Evolutionary conservation across 2,113 vertebrate species (phyloP).

Genomic region (Pedionomus torquatus): DNA sequence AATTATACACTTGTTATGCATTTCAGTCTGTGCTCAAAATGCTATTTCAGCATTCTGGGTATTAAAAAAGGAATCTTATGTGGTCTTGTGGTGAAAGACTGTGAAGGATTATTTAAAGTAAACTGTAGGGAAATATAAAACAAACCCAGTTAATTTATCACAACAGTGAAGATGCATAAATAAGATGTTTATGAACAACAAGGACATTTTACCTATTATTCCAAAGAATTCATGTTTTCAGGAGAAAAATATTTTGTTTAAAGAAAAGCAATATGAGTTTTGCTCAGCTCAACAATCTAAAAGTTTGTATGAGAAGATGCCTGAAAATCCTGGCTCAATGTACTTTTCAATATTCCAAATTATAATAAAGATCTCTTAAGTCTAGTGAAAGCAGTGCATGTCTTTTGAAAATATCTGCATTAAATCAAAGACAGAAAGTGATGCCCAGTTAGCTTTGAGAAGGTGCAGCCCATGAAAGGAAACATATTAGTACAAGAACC

Average conservation of each 20-base stretch:
- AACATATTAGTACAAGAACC: not conserved
- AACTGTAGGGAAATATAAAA: conserved; percentile 82
- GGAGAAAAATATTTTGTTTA: conserved; percentile 66
- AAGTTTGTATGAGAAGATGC: not conserved
- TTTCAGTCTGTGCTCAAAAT: conserved; percentile 80
- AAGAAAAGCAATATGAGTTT: conserved; percentile 66
- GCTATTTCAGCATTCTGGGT: conserved; percentile 82
- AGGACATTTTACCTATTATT: conserved; percentile 78
- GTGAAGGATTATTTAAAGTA: conserved; percentile 84
- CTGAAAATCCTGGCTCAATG: conserved; percentile 1
- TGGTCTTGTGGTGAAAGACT: conserved; percentile 80
- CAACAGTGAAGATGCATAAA: conserved; percentile 81
- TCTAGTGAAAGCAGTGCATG: not conserved
- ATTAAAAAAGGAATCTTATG: conserved; percentile 83
- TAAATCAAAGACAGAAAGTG: not conserved
- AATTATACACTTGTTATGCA: conserved; percentile 84
- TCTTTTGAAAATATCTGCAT: not conserved
- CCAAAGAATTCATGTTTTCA: conserved; percentile 65
- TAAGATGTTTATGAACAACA: conserved; percentile 80
- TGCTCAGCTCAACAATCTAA: not conserved
- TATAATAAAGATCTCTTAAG: not conserved
- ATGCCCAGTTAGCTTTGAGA: not conserved
- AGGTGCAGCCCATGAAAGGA: not conserved
- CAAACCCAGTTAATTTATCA: conserved; percentile 83
- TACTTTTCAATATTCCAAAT: conserved; percentile 32